Evolutionary conservation across 2,113 vertebrate species (phyloP).

Genomic region (Cichladusa arquata): DNA sequence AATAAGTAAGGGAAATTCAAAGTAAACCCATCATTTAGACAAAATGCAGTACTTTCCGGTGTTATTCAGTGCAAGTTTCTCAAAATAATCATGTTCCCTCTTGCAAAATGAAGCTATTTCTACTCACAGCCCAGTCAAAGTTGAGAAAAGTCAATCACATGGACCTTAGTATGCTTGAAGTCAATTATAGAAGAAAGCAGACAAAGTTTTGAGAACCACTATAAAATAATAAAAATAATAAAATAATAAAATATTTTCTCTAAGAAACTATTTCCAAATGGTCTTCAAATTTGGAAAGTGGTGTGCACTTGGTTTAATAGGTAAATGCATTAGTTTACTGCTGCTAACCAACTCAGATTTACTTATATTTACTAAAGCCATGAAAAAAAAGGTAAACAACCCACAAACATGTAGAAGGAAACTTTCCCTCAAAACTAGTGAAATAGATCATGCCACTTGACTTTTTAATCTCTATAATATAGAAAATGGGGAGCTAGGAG

Average conservation of each 20-base stretch:
- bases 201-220: background rate
- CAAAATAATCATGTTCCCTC: background rate
- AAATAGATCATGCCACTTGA: background rate
- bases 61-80: background rate
- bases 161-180: background rate
- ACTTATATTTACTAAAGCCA: background rate
- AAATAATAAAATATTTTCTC: background rate
- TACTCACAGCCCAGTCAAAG: background rate
- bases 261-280: background rate
- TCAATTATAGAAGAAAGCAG: background rate
- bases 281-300: background rate
- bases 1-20: background rate
- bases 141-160: background rate
- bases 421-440: background rate
- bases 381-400: background rate
- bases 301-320: background rate
- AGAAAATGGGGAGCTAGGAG: background rate
- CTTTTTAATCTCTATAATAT: background rate
- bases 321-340: background rate
- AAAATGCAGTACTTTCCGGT: background rate
- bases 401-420: background rate
- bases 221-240: background rate
- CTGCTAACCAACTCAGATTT: background rate
- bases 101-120: background rate
- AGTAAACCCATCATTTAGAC: background rate